Conservation (phyloP, 2,888 invertebrate species). For the Lagria hirta region DNA sequence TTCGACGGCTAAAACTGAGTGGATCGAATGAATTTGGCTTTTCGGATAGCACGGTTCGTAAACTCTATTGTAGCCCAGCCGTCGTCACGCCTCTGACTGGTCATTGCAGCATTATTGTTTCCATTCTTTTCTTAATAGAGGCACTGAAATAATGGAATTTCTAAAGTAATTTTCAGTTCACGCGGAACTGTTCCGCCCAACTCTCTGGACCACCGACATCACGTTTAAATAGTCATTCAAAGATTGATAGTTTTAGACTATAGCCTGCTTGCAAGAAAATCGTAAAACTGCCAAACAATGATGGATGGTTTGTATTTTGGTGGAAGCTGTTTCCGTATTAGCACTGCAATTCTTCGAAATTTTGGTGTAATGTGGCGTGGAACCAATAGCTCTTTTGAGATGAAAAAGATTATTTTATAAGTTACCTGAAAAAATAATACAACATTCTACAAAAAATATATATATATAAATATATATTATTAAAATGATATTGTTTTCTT, state of each 20-base stretch:
- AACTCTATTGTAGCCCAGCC: slow-evolving; percentile 28
- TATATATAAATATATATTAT: too few species aligned
- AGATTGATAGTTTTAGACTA: slow-evolving; percentile 24
- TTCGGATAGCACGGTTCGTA: slow-evolving; percentile 29
- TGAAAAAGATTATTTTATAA: too few species aligned
- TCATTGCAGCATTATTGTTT: slow-evolving; percentile 31
- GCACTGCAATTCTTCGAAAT: too few species aligned
- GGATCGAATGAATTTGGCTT: slow-evolving; percentile 31
- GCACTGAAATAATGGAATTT: slow-evolving; percentile 31
- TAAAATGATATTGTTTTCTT: too few species aligned
- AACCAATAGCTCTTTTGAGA: too few species aligned
- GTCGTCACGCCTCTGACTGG: slow-evolving; percentile 33
- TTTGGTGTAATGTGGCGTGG: too few species aligned
- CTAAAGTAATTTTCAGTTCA: slow-evolving; percentile 27
- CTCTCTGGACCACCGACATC: slow-evolving; percentile 22
- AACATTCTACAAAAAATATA: too few species aligned
- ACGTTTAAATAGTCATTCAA: slow-evolving; percentile 11
- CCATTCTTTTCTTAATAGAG: slow-evolving; percentile 34
- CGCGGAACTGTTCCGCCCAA: slow-evolving; percentile 27
- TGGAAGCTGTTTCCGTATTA: too few species aligned
- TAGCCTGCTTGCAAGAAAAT: slow-evolving; percentile 8
- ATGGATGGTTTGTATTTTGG: slow-evolving; percentile 13
- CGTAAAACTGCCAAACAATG: slow-evolving; percentile 9
- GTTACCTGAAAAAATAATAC: too few species aligned
- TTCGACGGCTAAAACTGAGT: slow-evolving; percentile 22